A percentile compares a stretch with the other conserved stretches of the same genome.
Conservation (phyloP, 1,140 invertebrate genomes). For the Neodiprion virginianus region DNA sequence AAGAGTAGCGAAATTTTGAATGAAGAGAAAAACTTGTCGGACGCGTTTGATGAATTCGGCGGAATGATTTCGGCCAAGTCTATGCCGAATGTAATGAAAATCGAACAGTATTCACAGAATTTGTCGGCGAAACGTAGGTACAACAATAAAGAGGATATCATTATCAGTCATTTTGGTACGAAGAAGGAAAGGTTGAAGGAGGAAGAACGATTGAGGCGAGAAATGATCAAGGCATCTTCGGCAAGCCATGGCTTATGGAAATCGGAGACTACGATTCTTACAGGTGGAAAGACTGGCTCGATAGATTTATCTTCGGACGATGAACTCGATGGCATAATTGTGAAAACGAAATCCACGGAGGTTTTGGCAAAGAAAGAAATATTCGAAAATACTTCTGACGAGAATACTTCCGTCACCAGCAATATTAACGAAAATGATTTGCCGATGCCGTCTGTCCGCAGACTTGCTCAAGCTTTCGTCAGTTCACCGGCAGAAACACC, state of each 20-base stretch:
- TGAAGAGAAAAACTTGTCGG: conserved; percentile 15
- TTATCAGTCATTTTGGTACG: not conserved
- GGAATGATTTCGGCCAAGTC: conserved; percentile 48
- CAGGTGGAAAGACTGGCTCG: not conserved
- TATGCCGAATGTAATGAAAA: conserved; percentile 49
- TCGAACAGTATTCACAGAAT: conserved; percentile 12
- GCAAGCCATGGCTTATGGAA: conserved; percentile 9
- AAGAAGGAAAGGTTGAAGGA: conserved; percentile 6
- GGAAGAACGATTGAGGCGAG: not conserved
- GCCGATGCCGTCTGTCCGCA: conserved; percentile 53
- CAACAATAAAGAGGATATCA: conserved; percentile 6
- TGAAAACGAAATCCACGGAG: not conserved
- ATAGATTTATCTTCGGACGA: conserved; percentile 5
- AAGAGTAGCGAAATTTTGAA: conserved; percentile 30
- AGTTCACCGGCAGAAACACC: conserved; percentile 28
- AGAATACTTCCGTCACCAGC: conserved; percentile 7
- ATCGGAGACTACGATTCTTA: conserved; percentile 5
- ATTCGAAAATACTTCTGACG: not conserved
- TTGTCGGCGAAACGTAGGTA: conserved; percentile 26
- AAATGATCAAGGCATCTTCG: conserved; percentile 4
- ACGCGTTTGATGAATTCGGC: conserved; percentile 23
- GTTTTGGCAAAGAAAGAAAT: not conserved
- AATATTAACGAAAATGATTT: conserved; percentile 27
- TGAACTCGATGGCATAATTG: not conserved
- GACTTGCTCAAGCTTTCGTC: conserved; percentile 48